Base-by-base conservation (phyloP, 2,113 vertebrate genomes). In the Micronycteris hirsuta region DNA sequence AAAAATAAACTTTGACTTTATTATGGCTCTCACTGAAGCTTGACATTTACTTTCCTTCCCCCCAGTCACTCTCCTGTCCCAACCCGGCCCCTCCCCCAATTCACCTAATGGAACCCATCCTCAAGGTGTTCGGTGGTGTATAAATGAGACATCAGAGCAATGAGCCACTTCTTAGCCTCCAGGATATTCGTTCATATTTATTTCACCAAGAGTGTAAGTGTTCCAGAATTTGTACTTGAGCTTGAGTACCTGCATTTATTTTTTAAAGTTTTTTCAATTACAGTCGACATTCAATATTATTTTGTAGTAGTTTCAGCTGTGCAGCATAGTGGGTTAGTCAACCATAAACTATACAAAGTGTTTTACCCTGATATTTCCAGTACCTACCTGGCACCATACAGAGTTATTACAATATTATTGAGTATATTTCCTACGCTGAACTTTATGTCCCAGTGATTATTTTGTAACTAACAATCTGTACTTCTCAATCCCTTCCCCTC, bases 1-100 rank as follows among this genome's bases (percentile, higher is more conserved):
- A 95, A 89, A 95, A 98, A 93, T 91, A 88, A 97, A 98, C 95
- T 97, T 97, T 96, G 96, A 91, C 70, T 98, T 96, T 89, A 97
- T 96, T 67, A 97, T 4, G 82, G 95, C 94, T 98, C 96, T 96
- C 97, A 97, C 19, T 3, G 31, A 92, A 85, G 89, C 96, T 96
- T 89, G 91, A 97, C 97, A 97, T 96, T 91, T 92, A 92, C 41
- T 94, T 95, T 74, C 87, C 89, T 93, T 83, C 70, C 94, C 94
- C 73, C 38, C 1, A 9, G 1, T 56, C 61, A 43, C 26, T 77
- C 82, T 85, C 33, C 38, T 17, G 52, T 41, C 58, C 52, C 16
- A 36, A 45, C 16, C 16, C 5, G n/a, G n/a, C 5, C 45, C 24
- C 7, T 7, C 16, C 33, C 71, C 43, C 67, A 6, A 71, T 54